Percentiles rank a stretch among this genome's conserved stretches.
These are phyloP conservation scores for Botrylloides violaceus DNA, from an alignment of 23 tunicate species.

Conservation along the genomic window DNA sequence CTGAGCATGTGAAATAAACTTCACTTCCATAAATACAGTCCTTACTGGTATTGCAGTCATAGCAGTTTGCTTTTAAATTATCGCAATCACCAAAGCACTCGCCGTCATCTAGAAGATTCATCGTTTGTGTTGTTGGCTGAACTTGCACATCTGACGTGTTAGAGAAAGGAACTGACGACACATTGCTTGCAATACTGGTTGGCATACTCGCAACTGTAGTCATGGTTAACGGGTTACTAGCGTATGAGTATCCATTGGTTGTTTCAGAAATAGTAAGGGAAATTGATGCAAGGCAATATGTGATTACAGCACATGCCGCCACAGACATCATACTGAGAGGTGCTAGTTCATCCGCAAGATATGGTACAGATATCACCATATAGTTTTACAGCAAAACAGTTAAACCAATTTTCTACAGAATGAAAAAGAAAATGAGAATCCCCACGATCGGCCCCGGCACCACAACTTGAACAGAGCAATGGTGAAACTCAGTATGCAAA, in stretches of 20 bases:
- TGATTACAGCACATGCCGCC: too few species aligned
- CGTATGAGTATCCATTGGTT: constrained; percentile 1
- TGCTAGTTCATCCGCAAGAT: too few species aligned
- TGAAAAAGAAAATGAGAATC: too few species aligned
- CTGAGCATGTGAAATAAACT: constrained; percentile 35
- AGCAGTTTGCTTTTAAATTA: constrained; percentile 53
- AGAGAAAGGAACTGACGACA: not conserved
- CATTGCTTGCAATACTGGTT: not conserved
- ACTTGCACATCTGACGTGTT: not conserved
- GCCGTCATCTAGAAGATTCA: not conserved
- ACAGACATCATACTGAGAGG: too few species aligned
- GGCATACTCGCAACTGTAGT: not conserved
- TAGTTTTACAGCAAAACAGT: too few species aligned
- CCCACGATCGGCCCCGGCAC: too few species aligned
- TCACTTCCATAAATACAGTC: constrained; percentile 54
- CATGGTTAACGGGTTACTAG: constrained; percentile 2
- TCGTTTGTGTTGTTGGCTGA: not conserved
- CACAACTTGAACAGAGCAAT: too few species aligned
- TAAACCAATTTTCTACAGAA: too few species aligned
- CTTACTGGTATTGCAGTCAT: constrained; percentile 40
- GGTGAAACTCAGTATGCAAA: too few species aligned
- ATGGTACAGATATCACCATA: too few species aligned
- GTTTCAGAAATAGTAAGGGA: too few species aligned
- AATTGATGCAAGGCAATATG: too few species aligned
- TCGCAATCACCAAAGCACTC: constrained; percentile 30